A percentile compares a stretch with the other conserved stretches of the same genome.
These are phyloP conservation scores for Serranus cabrilla DNA, from an alignment of 2,797 vertebrate species.

Conservation along the genomic window DNA sequence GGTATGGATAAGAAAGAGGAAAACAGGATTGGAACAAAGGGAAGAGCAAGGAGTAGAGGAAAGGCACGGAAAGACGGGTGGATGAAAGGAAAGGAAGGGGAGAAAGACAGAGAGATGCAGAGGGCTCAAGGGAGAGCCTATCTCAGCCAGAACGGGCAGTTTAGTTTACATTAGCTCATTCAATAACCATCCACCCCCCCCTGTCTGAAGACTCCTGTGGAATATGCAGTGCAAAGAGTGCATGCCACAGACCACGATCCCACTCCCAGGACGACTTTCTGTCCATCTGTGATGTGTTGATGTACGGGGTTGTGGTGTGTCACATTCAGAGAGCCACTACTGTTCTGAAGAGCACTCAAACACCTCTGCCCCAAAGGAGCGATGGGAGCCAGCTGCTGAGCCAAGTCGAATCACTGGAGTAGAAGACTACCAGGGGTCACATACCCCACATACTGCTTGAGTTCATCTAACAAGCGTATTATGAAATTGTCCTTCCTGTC, in stretches of 20 bases:
- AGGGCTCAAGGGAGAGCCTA: constrained; percentile 43
- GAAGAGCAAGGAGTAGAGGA: constrained; percentile 19
- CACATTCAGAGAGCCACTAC: constrained; percentile 26
- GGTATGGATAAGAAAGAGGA: constrained; percentile 10
- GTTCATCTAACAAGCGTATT: neutral
- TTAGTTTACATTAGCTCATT: constrained; percentile 71
- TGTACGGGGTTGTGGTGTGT: constrained; percentile 22
- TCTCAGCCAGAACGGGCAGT: constrained; percentile 34
- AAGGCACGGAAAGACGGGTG: constrained; percentile 14
- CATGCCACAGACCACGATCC: constrained; percentile 48
- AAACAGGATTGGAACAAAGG: constrained; percentile 22
- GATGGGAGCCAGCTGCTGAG: constrained; percentile 40
- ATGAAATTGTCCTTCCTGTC: neutral
- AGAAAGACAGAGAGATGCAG: constrained; percentile 27
- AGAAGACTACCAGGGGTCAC: constrained; percentile 11
- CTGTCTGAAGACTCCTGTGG: constrained; percentile 55
- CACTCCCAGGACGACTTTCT: constrained; percentile 48
- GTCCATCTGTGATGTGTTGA: constrained; percentile 76
- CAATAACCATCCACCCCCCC: constrained; percentile 45
- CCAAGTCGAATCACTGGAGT: neutral
- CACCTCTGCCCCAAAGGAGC: constrained; percentile 23
- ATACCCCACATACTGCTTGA: neutral
- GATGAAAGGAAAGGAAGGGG: constrained; percentile 58
- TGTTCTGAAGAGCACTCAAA: constrained; percentile 14
- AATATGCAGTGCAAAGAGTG: constrained; percentile 36